These are phyloP conservation scores for Paragorgia papillata DNA, from an alignment of 92 coral and sea anemone species.

Conservation along the genomic window DNA sequence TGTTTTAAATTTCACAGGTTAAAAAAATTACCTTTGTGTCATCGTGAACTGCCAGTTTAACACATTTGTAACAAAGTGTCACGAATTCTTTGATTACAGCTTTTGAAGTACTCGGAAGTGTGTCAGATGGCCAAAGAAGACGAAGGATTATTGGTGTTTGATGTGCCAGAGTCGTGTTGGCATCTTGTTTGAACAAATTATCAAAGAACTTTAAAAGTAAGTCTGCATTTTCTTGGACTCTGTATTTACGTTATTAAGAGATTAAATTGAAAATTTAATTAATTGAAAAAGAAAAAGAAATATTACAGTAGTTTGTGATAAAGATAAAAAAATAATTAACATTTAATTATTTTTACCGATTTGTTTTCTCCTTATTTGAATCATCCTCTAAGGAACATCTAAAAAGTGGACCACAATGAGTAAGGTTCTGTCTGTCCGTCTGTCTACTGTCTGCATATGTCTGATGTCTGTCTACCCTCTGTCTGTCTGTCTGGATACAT, in stretches of 20 bases:
- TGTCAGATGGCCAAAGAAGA: constrained; percentile 12
- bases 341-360: constrained; percentile 1
- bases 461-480: too few relatives aligned
- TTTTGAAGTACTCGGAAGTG: neutral
- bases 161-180: neutral
- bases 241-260: too few relatives aligned
- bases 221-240: constrained; percentile 49
- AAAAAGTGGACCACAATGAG: neutral
- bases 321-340: too few relatives aligned
- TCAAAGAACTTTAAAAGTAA: constrained; percentile 56
- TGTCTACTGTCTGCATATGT: neutral
- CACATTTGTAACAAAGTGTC: neutral
- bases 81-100: constrained; percentile 19
- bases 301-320: too few relatives aligned
- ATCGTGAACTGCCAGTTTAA: neutral
- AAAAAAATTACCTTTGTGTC: constrained; percentile 12
- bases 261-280: too few relatives aligned
- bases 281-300: neutral
- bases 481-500: too few relatives aligned
- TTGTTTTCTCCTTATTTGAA: neutral
- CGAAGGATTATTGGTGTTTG: constrained; percentile 9
- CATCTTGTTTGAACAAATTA: constrained; percentile 32
- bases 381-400: constrained; percentile 49
- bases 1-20: too few relatives aligned
- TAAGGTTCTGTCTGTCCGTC: neutral